Percentiles rank a stretch among this genome's conserved stretches.
phyloP scores from a whole-genome alignment of 2,113 vertebrate species.

The Osmerus eperlanus region DNA sequence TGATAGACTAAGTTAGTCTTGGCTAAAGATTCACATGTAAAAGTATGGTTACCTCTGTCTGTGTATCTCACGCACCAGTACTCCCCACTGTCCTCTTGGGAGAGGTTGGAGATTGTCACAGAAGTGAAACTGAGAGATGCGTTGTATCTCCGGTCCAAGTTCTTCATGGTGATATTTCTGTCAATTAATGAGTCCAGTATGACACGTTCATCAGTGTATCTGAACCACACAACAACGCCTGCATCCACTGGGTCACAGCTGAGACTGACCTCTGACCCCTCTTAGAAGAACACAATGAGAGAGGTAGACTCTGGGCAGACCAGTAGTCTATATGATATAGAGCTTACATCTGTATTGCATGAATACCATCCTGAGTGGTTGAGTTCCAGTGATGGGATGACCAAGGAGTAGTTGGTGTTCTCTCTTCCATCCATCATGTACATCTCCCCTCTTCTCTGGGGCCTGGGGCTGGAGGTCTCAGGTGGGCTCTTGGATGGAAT shows the following conservation, averaged over 20 bases:
- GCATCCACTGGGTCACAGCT: conserved; percentile 6
- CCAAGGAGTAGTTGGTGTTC: background rate
- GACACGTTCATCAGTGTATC: background rate
- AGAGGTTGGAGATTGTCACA: background rate
- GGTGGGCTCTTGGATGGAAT: background rate
- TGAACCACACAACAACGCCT: background rate
- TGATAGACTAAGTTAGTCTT: background rate
- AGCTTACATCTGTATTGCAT: background rate
- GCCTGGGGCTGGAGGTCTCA: background rate
- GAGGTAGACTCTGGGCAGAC: background rate
- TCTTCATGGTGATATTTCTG: background rate
- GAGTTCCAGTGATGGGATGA: background rate
- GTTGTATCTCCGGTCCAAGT: background rate
- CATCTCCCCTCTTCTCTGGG: background rate
- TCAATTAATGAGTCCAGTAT: background rate
- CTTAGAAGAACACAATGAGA: background rate
- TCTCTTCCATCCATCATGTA: background rate
- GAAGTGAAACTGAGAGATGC: background rate
- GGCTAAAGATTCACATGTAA: background rate
- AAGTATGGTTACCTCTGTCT: background rate
- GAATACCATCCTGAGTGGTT: background rate
- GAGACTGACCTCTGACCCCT: conserved; percentile 1
- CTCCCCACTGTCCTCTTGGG: background rate
- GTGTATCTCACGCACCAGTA: background rate
- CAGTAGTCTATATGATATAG: background rate